These are phyloP conservation scores for Glaucopsyche alexis DNA, from an alignment of 2,888 invertebrate species.

Conservation along the genomic window DNA sequence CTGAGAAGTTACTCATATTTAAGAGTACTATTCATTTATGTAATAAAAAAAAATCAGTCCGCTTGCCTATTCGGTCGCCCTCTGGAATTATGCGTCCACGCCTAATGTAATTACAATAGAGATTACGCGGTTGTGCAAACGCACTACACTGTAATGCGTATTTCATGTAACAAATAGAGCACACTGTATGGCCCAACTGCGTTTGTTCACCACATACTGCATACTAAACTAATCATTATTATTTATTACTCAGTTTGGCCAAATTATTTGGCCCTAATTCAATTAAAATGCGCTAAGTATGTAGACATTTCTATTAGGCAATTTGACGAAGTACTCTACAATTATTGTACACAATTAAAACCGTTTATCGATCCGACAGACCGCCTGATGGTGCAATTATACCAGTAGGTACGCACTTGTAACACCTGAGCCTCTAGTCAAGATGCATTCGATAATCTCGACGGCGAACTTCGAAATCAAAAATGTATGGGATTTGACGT, in stretches of 20 bases:
- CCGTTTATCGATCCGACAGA: no score
- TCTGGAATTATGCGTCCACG: conserved; percentile 9
- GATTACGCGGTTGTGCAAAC: background rate
- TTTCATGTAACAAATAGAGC: background rate
- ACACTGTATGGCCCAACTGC: background rate
- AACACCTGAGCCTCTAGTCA: no score
- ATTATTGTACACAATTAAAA: no score
- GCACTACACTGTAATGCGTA: background rate
- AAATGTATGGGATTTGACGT: no score
- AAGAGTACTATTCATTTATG: no score
- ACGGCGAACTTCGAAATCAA: no score
- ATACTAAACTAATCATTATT: background rate
- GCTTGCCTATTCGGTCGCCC: background rate
- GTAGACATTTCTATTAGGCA: background rate
- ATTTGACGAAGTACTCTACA: background rate
- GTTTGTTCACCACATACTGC: background rate
- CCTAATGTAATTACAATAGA: background rate
- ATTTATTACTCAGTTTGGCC: background rate
- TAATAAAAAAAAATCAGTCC: no score
- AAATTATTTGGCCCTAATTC: background rate
- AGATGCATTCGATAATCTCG: no score
- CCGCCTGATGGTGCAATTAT: no score
- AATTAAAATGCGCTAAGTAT: background rate
- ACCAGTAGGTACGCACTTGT: no score
- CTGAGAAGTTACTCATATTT: no score